Percentiles rank a stretch among this genome's conserved stretches.
Evolutionary conservation across 1,140 invertebrate species (phyloP).

Genomic region (Anastrepha ludens): DNA sequence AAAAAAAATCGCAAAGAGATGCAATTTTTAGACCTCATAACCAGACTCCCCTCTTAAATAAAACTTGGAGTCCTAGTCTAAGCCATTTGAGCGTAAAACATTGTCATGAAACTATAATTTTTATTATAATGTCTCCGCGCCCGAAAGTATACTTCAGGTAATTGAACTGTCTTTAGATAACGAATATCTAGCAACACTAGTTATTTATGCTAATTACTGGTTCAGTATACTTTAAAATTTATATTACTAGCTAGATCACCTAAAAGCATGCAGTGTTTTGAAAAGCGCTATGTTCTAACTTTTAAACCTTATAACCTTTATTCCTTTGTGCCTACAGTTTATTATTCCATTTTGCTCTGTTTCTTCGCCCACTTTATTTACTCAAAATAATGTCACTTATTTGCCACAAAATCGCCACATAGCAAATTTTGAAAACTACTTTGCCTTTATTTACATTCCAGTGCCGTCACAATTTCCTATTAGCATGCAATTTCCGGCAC

Average conservation of each 20-base stretch:
- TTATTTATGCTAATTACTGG: too few relatives aligned
- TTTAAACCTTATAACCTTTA: not conserved
- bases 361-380: not conserved
- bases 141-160: too few relatives aligned
- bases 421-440: slow-evolving; percentile 3
- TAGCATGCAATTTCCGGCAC: slow-evolving; percentile 32
- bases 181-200: too few relatives aligned
- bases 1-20: too few relatives aligned
- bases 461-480: slow-evolving; percentile 19
- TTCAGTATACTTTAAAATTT: too few relatives aligned
- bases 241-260: not conserved
- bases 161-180: too few relatives aligned
- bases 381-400: not conserved
- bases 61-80: too few relatives aligned
- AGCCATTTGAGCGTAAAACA: too few relatives aligned
- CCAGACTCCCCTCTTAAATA: too few relatives aligned
- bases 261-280: slow-evolving; percentile 5
- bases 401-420: not conserved
- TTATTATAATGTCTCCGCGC: too few relatives aligned
- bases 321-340: not conserved
- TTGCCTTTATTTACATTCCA: not conserved
- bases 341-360: not conserved
- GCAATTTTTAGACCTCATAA: too few relatives aligned
- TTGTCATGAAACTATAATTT: too few relatives aligned
- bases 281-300: not conserved